These are phyloP conservation scores for Sesia apiformis DNA, from an alignment of 2,888 invertebrate genomes.

Conservation along the genomic window DNA sequence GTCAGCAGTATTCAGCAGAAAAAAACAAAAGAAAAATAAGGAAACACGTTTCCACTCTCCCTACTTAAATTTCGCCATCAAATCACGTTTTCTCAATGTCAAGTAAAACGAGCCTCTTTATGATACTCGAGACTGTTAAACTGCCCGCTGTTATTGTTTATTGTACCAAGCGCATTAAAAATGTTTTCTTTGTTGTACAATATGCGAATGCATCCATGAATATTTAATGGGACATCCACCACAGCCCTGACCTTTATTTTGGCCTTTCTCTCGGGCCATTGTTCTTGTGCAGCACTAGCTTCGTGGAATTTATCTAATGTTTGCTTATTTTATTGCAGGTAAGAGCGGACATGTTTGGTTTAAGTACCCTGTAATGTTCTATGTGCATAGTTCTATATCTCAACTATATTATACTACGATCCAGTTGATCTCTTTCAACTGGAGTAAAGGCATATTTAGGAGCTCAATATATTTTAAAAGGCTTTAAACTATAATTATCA, in stretches of 20 bases:
- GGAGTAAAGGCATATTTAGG: too few species aligned
- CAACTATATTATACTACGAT: too few species aligned
- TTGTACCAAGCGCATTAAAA: conserved; percentile 33
- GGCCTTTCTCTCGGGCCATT: conserved; percentile 49
- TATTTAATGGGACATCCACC: conserved; percentile 49
- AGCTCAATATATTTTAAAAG: too few species aligned
- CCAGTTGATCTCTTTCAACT: too few species aligned
- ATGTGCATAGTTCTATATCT: too few species aligned
- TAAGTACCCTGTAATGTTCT: not conserved
- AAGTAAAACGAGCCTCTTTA: conserved; percentile 15
- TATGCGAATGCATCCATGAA: conserved; percentile 57
- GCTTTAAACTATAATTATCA: too few species aligned
- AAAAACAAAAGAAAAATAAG: conserved; percentile 8
- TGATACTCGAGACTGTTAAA: conserved; percentile 13
- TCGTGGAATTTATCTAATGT: conserved; percentile 42
- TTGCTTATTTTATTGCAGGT: conserved; percentile 40
- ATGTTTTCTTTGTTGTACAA: conserved; percentile 44
- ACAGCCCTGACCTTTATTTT: conserved; percentile 59
- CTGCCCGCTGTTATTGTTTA: conserved; percentile 18
- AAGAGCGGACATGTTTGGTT: conserved; percentile 5
- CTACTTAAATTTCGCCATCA: conserved; percentile 1
- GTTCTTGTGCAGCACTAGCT: conserved; percentile 31
- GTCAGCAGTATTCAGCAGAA: too few species aligned
- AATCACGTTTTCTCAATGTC: conserved; percentile 37
- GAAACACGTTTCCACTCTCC: conserved; percentile 20